Evolutionary conservation across 2,888 invertebrate species (phyloP).

Genomic region (Crepidodera aurea): DNA sequence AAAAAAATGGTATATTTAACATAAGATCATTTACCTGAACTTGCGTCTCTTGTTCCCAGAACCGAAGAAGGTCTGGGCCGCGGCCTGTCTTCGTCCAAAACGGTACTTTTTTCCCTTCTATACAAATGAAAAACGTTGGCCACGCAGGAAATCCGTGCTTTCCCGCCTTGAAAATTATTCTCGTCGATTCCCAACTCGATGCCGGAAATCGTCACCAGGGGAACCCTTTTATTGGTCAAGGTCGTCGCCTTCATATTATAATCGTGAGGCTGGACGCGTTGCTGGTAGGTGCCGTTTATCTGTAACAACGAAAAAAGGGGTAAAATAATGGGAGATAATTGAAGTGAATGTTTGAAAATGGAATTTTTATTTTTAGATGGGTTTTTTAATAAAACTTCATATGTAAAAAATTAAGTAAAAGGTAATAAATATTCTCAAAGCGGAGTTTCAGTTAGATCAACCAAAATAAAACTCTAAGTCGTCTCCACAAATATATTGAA

Average conservation of each 20-base stretch:
- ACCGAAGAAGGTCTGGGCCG: conserved; percentile 78
- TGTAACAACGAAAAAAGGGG: too few relatives aligned
- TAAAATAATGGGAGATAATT: too few relatives aligned
- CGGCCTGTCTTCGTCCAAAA: conserved; percentile 77
- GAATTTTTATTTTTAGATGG: too few relatives aligned
- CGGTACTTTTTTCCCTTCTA: conserved; percentile 68
- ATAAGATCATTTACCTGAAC: conserved; percentile 23
- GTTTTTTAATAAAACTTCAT: too few relatives aligned
- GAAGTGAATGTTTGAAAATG: too few relatives aligned
- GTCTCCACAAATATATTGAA: too few relatives aligned
- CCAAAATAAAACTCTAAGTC: too few relatives aligned
- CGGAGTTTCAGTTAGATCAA: too few relatives aligned
- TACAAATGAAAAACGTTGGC: conserved; percentile 75
- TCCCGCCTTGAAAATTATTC: conserved; percentile 72
- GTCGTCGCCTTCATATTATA: conserved; percentile 40
- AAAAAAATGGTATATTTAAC: too few relatives aligned
- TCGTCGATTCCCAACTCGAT: conserved; percentile 71
- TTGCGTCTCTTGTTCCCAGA: conserved; percentile 72
- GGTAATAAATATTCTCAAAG: too few relatives aligned
- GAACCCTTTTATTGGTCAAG: conserved; percentile 15
- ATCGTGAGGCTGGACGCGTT: conserved; percentile 42
- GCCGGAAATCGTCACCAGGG: conserved; percentile 39
- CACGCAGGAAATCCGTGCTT: conserved; percentile 71
- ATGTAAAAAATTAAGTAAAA: too few relatives aligned
- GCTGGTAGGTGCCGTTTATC: conserved; percentile 50